Evolutionary conservation across 2,888 invertebrate genomes (phyloP).

Genomic region (Hartigia nigra): DNA sequence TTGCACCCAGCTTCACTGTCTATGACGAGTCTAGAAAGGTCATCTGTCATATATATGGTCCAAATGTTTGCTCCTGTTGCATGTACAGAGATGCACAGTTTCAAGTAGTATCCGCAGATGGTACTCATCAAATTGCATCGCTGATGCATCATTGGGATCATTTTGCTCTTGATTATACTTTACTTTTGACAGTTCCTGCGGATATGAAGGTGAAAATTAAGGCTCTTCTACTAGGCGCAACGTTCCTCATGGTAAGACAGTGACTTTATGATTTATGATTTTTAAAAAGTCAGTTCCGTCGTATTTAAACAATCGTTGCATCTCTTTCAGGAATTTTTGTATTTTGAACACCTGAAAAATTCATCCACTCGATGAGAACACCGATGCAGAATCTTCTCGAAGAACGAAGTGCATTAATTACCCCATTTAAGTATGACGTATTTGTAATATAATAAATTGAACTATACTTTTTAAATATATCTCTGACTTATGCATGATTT

Average conservation of each 20-base stretch:
- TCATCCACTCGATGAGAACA: neutral
- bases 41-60: constrained; percentile 80
- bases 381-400: neutral
- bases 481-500: neutral
- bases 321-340: constrained; percentile 73
- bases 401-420: neutral
- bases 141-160: constrained; percentile 80
- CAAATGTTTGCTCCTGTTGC: constrained; percentile 73
- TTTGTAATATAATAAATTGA: neutral
- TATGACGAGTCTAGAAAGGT: constrained; percentile 73
- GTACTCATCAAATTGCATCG: constrained; percentile 73
- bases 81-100: constrained; percentile 74
- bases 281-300: neutral
- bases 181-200: constrained; percentile 79
- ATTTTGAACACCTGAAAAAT: constrained; percentile 70
- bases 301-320: neutral
- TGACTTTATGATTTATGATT: neutral
- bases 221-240: constrained; percentile 82
- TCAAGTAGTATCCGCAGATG: constrained; percentile 69
- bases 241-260: constrained; percentile 81
- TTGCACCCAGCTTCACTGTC: constrained; percentile 77
- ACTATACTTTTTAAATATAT: neutral
- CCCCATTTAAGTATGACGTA: neutral
- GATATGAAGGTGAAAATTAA: constrained; percentile 82
- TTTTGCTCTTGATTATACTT: constrained; percentile 76